Evolutionary conservation across 2,888 invertebrate genomes (phyloP), one percentile per base, ranked within the genome.

Genomic region (Omphaloscelis lunosa): DNA sequence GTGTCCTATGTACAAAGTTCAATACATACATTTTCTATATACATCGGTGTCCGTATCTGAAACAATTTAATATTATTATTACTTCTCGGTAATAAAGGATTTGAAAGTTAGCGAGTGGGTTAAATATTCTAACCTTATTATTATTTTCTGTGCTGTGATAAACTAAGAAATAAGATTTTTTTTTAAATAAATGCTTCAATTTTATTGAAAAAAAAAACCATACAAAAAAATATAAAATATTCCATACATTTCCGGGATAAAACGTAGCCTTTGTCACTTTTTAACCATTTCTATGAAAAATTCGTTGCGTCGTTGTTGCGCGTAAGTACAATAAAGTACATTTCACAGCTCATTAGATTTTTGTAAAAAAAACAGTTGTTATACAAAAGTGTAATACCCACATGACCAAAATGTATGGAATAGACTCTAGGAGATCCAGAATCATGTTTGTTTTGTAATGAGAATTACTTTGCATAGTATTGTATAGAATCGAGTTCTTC

Each of bases 1-100:
- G 88, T 88, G 88, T 88, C 66, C 84, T 89, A 89, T 89, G 82
- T 89, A 89, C 89, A 88, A 86, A 77, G 80, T 88, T 83, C 79
- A 83, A 86, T 88, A 88, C 88, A 88, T 88, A 89, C 86, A 89
- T 82, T 78, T 78, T 78, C 82, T 89, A 89, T 89, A 82, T 88
- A 89, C 88, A 89, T 82, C 70, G 75, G 89, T 84, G 84, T 77
- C 69, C 58, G 62, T 79, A 71, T 84, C 88, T 88, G 88, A 75
- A 88, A 88, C 84, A 88, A 83, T 27, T 11, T 5, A 67, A 77
- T 39, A 3, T 53, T 12, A 5, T 45, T 15, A 17, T 66, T 70
- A 68, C 39, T 68, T 41, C 53, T 29, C 0, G 11, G n/a, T 7
- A 20, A 17, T 17, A 7, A 65, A 17, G 17, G 9, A 41, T 41